A percentile compares a stretch with the other conserved stretches of the same genome.
Conservation (phyloP, 1,140 invertebrate genomes). For the Drosophila pachea region DNA sequence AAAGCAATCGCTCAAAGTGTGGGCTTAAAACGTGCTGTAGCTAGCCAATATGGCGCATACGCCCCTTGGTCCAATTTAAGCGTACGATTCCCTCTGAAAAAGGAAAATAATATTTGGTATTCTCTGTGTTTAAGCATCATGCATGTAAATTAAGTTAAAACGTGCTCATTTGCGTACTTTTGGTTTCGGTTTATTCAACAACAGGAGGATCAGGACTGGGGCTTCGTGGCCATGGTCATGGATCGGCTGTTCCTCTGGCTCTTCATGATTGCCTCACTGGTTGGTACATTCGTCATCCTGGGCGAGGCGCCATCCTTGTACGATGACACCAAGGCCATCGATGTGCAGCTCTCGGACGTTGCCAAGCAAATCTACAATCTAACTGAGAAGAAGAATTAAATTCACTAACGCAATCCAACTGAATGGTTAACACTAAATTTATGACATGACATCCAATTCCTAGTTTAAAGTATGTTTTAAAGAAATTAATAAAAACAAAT, state of each 20-base stretch:
- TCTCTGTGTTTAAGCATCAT: not conserved
- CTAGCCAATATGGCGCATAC: slow-evolving; percentile 32
- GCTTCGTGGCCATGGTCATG: slow-evolving; percentile 99
- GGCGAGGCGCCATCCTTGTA: slow-evolving; percentile 94
- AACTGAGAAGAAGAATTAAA: slow-evolving; percentile 78
- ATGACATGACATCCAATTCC: slow-evolving; percentile 27
- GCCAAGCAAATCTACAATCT: slow-evolving; percentile 83
- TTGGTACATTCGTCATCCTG: slow-evolving; percentile 92
- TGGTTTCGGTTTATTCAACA: slow-evolving; percentile 1
- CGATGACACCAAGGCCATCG: slow-evolving; percentile 89
- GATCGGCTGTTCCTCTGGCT: slow-evolving; percentile 98
- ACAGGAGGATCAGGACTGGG: slow-evolving; percentile 98
- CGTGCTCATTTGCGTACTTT: not conserved
- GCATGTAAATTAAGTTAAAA: not conserved
- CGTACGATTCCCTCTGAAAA: not conserved
- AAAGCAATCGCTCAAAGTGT: slow-evolving; percentile 70
- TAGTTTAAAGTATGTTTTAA: slow-evolving; percentile 62
- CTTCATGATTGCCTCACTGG: slow-evolving; percentile 94
- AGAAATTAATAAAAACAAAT: slow-evolving; percentile 43
- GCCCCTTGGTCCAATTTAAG: slow-evolving; percentile 22
- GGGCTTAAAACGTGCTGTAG: slow-evolving; percentile 40
- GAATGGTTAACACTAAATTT: slow-evolving; percentile 34
- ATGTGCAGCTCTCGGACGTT: slow-evolving; percentile 90
- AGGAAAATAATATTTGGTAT: not conserved
- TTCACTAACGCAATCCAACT: slow-evolving; percentile 35